Evolutionary conservation across 2,113 vertebrate species (phyloP).

Genomic region (Myanophis thanlyinensis): DNA sequence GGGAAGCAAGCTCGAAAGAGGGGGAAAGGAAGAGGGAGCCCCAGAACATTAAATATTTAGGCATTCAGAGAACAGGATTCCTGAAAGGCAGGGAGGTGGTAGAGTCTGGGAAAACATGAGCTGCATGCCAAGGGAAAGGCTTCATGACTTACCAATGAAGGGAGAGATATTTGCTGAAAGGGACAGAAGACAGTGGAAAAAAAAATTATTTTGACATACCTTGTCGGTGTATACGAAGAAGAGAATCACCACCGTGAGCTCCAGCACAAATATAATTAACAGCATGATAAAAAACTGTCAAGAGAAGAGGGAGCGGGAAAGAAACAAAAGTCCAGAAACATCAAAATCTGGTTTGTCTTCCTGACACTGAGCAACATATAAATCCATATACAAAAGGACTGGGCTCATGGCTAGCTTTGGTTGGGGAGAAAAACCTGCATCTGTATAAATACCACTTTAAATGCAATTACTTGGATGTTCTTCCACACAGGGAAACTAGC

Average conservation of each 20-base stretch:
- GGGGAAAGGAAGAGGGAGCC: neutral
- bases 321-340: slow-evolving; percentile 48
- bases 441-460: neutral
- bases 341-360: slow-evolving; percentile 53
- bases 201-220: slow-evolving; percentile 72
- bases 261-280: slow-evolving; percentile 91
- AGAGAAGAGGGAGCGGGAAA: slow-evolving; percentile 52
- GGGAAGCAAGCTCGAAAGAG: slow-evolving; percentile 25
- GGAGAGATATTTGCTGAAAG: slow-evolving; percentile 55
- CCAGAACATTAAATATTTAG: slow-evolving; percentile 37
- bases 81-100: slow-evolving; percentile 31
- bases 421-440: neutral
- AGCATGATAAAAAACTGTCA: slow-evolving; percentile 94
- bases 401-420: neutral
- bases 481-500: neutral
- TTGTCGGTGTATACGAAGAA: slow-evolving; percentile 94
- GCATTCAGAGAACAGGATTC: slow-evolving; percentile 54
- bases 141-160: slow-evolving; percentile 65
- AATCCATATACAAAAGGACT: slow-evolving; percentile 11
- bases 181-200: slow-evolving; percentile 46
- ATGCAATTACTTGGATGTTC: neutral
- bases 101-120: slow-evolving; percentile 50
- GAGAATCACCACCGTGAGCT: slow-evolving; percentile 87
- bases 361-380: slow-evolving; percentile 26
- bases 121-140: slow-evolving; percentile 55